phyloP scores from a whole-genome alignment of 2,113 vertebrate species.

The Phalacrocorax pelagicus region DNA sequence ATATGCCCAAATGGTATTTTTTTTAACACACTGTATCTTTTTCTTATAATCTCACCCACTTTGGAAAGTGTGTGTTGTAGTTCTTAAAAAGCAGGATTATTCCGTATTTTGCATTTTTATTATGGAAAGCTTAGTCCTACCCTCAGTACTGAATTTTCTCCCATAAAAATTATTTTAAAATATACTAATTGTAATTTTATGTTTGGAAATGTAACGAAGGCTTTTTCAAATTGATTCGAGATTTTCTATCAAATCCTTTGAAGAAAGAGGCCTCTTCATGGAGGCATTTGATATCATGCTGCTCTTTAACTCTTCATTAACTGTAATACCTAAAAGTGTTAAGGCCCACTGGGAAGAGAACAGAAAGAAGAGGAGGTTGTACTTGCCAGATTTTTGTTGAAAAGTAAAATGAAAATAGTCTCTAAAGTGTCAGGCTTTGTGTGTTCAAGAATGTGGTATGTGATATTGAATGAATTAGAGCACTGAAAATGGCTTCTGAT shows the following conservation, averaged over 20 bases:
- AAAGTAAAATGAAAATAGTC: background rate
- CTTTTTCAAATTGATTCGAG: background rate
- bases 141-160: background rate
- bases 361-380: background rate
- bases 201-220: background rate
- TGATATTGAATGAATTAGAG: background rate
- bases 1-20: background rate
- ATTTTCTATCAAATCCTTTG: background rate
- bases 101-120: background rate
- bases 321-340: background rate
- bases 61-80: too few relatives aligned
- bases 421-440: background rate
- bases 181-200: background rate
- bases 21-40: background rate
- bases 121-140: background rate
- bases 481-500: background rate
- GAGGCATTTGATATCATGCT: background rate
- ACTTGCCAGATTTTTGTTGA: background rate
- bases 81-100: background rate
- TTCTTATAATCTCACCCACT: background rate
- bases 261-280: background rate
- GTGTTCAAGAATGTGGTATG: background rate
- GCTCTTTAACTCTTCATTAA: background rate
- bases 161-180: background rate
- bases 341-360: background rate